Evolutionary conservation across 2,797 vertebrate genomes (phyloP), one percentile per base, ranked within the genome.

Genomic region (Pangasius djambal): DNA sequence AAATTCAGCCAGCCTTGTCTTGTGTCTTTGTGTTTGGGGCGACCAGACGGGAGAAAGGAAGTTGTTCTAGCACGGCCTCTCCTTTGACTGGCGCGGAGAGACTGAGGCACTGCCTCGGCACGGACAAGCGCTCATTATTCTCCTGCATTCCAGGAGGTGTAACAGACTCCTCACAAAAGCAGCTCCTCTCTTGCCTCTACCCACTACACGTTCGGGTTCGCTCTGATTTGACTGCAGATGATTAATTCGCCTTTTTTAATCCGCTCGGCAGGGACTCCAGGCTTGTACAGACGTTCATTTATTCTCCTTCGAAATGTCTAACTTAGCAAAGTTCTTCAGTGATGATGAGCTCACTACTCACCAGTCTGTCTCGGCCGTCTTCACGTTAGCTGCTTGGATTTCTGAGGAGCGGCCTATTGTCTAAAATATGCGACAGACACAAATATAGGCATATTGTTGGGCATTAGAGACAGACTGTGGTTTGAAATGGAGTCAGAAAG

Each of bases 331-430:
- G 74, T 20, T 0, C 22, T 34, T 55, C 50, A 20, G 52, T 12
- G 78, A 57, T 77, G 3, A 81, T 22, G 34, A 18, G 13, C 59
- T 20, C 16, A 94, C 97, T 94, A 94, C 97, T 94, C 93, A 99
- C 98, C 98, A 98, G 31, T 96, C 94, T n/a, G 94, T 94, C 63
- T 94, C 93, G 0, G 85, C 90, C 90, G 92, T 87, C 89, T 94
- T 93, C 91, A 93, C 94, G 85, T 92, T 92, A 74, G 93, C 95
- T 91, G 95, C 91, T 3, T 93, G 91, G 91, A 94, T 94, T 93
- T 97, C 95, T 1, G 95, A 94, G 48, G 96, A 95, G 93, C 94
- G 95, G 91, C 97, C 95, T 67, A 96, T 91, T 6, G 95, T 95
- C 98, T 99, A 94, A 74, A 94, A 94, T 18, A 75, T 28, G 37